Evolutionary conservation across 2,797 vertebrate species (phyloP).

Genomic region (Pelochelys cantorii): DNA sequence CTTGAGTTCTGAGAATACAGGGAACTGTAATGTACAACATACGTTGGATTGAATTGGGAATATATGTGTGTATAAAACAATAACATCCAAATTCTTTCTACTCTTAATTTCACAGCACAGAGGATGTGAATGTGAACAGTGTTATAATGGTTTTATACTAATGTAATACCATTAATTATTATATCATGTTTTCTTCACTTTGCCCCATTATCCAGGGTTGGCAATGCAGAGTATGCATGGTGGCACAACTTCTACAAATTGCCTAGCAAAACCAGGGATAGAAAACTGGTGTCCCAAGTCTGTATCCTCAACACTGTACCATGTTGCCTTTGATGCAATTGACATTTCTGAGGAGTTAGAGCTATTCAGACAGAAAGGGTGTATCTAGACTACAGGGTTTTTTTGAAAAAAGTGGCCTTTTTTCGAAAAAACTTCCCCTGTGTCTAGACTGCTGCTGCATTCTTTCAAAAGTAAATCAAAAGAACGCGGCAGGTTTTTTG

Average conservation of each 20-base stretch:
- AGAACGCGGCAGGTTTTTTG: no score
- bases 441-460: no score
- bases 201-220: not conserved
- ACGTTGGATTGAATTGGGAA: slow-evolving; percentile 7
- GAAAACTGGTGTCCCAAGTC: not conserved
- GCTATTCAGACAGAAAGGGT: not conserved
- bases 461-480: no score
- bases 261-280: not conserved
- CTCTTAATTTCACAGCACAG: not conserved
- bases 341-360: not conserved
- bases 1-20: slow-evolving; percentile 13
- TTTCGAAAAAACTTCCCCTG: no score
- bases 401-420: no score
- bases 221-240: not conserved
- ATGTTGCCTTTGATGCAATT: not conserved
- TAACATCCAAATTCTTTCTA: not conserved
- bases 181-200: not conserved
- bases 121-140: not conserved
- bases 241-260: not conserved
- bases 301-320: not conserved
- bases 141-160: not conserved
- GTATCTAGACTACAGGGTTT: no score
- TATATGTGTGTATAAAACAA: not conserved
- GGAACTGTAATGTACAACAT: not conserved
- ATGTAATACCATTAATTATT: not conserved